A percentile compares a stretch with the other conserved stretches of the same genome.
Evolutionary conservation across 2,888 invertebrate genomes (phyloP).

Genomic region (Chesias legatella): DNA sequence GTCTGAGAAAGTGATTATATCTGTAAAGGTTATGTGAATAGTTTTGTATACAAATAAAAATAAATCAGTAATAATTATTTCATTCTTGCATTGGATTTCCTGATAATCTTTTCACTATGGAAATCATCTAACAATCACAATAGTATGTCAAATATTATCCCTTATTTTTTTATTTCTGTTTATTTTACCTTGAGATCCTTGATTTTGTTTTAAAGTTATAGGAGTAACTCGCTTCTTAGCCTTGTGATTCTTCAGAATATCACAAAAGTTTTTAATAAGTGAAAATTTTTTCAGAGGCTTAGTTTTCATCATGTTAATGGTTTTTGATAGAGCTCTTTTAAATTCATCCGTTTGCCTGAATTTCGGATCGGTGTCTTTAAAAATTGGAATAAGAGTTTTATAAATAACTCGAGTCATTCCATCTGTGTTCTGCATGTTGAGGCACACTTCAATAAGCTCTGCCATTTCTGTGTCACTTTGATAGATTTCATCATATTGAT

Average conservation of each 20-base stretch:
- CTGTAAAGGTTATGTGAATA: too few species aligned
- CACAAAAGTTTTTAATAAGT: constrained; percentile 48
- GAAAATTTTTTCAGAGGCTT: constrained; percentile 48
- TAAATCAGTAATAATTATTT: too few species aligned
- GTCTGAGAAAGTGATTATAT: too few species aligned
- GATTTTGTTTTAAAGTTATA: constrained; percentile 37
- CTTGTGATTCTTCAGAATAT: constrained; percentile 36
- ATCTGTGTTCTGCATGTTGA: constrained; percentile 37
- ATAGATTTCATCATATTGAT: constrained; percentile 20
- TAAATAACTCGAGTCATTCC: constrained; percentile 50
- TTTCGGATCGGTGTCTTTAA: constrained; percentile 31
- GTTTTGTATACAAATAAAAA: too few species aligned
- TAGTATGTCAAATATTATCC: too few species aligned
- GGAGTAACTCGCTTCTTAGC: constrained; percentile 39
- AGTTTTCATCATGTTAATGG: constrained; percentile 30
- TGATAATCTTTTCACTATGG: too few species aligned
- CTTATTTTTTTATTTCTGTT: not conserved
- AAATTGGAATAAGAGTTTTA: constrained; percentile 42
- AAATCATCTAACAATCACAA: too few species aligned
- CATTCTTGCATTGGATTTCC: too few species aligned
- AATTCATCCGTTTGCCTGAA: constrained; percentile 42
- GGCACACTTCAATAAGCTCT: constrained; percentile 45
- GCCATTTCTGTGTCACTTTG: constrained; percentile 38
- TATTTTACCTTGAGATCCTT: constrained; percentile 1
- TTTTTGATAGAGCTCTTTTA: constrained; percentile 34